Percentiles rank a stretch among this genome's conserved stretches.
phyloP scores from a whole-genome alignment of 2,113 vertebrate genomes.

The Chiloscyllium plagiosum region DNA sequence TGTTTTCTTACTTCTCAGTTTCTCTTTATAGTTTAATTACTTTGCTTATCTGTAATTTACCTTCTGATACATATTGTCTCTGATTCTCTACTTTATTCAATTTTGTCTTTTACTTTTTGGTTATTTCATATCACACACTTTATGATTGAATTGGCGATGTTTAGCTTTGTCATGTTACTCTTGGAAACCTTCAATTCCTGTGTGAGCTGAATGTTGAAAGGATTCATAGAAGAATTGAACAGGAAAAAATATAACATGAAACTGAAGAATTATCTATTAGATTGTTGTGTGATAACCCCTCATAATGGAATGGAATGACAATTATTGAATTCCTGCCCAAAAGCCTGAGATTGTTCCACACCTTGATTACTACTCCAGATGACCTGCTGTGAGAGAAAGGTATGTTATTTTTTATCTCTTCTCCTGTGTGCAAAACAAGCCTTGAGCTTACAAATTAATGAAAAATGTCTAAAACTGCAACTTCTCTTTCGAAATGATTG shows the following conservation, averaged over 20 bases:
- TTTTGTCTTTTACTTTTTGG: neutral
- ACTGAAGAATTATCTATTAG: neutral
- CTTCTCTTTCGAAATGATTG: neutral
- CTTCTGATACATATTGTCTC: neutral
- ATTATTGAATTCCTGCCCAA: neutral
- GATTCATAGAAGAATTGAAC: neutral
- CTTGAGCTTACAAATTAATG: neutral
- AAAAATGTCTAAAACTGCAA: neutral
- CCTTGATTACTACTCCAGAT: neutral
- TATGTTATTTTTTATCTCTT: neutral
- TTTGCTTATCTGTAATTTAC: neutral
- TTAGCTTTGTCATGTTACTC: neutral
- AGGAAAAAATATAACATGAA: neutral
- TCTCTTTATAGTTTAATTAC: neutral
- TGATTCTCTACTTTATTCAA: neutral
- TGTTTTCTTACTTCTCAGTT: neutral
- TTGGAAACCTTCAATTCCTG: neutral
- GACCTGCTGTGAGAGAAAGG: neutral
- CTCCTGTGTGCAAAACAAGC: neutral
- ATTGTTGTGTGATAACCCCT: neutral
- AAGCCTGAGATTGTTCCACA: neutral
- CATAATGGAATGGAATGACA: neutral
- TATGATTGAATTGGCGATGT: neutral
- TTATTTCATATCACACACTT: neutral
- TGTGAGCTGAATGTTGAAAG: neutral